Percentiles rank a stretch among this genome's conserved stretches.
Conservation (phyloP, 2,113 vertebrate genomes). For the Amphiprion percula region DNA sequence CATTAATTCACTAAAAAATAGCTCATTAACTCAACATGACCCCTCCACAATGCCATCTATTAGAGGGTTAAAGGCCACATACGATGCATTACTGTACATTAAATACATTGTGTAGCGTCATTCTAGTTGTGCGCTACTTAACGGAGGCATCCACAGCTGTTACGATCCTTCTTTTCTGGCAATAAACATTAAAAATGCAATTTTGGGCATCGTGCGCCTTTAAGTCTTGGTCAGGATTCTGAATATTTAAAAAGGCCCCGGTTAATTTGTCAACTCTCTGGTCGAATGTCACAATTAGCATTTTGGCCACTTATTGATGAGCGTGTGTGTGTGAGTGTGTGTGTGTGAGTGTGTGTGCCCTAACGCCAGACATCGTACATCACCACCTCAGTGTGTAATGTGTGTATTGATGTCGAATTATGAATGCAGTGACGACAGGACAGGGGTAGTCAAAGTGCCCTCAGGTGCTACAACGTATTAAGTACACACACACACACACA, state of each 20-base stretch:
- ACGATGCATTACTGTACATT: too few relatives aligned
- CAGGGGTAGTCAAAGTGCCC: constrained; percentile 75
- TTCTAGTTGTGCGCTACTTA: too few relatives aligned
- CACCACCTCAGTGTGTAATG: constrained; percentile 72
- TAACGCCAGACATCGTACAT: constrained; percentile 74
- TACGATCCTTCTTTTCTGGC: constrained; percentile 1
- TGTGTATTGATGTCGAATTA: constrained; percentile 90
- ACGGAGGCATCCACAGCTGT: too few relatives aligned
- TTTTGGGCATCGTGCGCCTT: constrained; percentile 20
- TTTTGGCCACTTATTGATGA: constrained; percentile 92
- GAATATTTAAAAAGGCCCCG: constrained; percentile 87
- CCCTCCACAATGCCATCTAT: neutral
- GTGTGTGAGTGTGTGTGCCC: constrained; percentile 53
- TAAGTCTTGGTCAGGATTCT: constrained; percentile 37
- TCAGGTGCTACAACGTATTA: constrained; percentile 80
- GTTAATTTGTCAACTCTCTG: constrained; percentile 90
- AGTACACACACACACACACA: constrained; percentile 19
- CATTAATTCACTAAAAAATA: neutral
- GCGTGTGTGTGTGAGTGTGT: constrained; percentile 73
- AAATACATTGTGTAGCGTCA: too few relatives aligned
- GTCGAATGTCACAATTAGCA: constrained; percentile 90
- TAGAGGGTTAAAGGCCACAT: too few relatives aligned
- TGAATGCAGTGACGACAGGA: constrained; percentile 81
- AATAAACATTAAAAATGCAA: neutral
- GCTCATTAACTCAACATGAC: neutral